Percentiles rank a stretch among this genome's conserved stretches.
Conservation (phyloP, 2,797 vertebrate genomes). For the Etheostoma nigrum region DNA sequence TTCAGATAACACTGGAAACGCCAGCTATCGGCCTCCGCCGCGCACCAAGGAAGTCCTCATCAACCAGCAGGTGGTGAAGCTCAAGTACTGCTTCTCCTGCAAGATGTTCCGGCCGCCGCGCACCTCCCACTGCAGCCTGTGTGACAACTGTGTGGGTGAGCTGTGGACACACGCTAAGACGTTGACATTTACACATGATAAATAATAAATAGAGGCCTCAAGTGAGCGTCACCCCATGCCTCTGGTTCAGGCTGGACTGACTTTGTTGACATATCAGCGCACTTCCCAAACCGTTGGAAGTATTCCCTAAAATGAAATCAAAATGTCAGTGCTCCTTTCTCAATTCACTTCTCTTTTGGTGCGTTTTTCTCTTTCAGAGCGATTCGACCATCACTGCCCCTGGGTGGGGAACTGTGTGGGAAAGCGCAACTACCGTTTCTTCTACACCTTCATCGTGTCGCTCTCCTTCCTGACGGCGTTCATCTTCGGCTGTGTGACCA, state of each 20-base stretch:
- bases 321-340: background rate
- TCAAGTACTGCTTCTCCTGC: constrained; percentile 98
- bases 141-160: constrained; percentile 98
- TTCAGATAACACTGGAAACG: constrained; percentile 88
- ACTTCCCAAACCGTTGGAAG: background rate
- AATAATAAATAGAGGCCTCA: constrained; percentile 48
- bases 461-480: constrained; percentile 95
- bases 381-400: constrained; percentile 96
- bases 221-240: background rate
- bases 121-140: constrained; percentile 96
- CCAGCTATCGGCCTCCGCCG: constrained; percentile 90
- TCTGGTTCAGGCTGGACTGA: background rate
- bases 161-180: constrained; percentile 5
- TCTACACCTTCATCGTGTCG: constrained; percentile 96
- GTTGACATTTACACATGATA: constrained; percentile 45
- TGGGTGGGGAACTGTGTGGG: constrained; percentile 98
- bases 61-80: constrained; percentile 93
- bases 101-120: constrained; percentile 96
- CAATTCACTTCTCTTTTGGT: background rate
- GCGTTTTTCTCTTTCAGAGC: constrained; percentile 81
- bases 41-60: constrained; percentile 94
- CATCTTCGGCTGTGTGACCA: constrained; percentile 95
- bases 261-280: background rate
- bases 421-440: constrained; percentile 96
- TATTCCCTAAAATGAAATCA: background rate